Conservation (phyloP, 2,797 vertebrate species). For the Garrulus glandarius region DNA sequence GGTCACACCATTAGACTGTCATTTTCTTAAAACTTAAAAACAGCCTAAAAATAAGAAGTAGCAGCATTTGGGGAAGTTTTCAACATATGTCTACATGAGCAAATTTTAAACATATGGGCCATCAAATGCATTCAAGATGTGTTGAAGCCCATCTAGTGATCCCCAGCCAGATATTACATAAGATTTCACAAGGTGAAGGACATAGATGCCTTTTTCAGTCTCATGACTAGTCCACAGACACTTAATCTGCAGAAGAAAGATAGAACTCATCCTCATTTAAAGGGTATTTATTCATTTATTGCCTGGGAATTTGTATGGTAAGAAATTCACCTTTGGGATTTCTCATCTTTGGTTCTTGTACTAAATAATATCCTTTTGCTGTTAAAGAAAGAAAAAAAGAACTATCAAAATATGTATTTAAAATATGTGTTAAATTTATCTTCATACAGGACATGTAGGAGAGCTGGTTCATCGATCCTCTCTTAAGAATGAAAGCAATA, state of each 20-base stretch:
- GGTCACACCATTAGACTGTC: background rate
- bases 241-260: background rate
- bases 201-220: background rate
- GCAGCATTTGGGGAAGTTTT: constrained; percentile 20
- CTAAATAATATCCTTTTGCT: background rate
- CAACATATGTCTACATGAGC: background rate
- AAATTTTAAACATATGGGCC: constrained; percentile 28
- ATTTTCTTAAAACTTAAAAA: background rate
- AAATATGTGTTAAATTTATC: constrained; percentile 26
- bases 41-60: background rate
- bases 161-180: background rate
- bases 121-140: background rate
- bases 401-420: constrained; percentile 16
- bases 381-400: background rate
- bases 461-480: constrained; percentile 19
- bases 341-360: background rate
- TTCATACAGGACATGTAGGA: background rate
- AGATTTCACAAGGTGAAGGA: background rate
- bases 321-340: background rate
- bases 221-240: background rate
- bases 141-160: background rate
- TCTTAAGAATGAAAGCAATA: constrained; percentile 22
- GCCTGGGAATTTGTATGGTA: background rate
- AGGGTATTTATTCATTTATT: background rate
- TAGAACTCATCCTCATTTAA: background rate